Base-by-base conservation (phyloP, 2,113 vertebrate species). In the Oreochromis niloticus region DNA sequence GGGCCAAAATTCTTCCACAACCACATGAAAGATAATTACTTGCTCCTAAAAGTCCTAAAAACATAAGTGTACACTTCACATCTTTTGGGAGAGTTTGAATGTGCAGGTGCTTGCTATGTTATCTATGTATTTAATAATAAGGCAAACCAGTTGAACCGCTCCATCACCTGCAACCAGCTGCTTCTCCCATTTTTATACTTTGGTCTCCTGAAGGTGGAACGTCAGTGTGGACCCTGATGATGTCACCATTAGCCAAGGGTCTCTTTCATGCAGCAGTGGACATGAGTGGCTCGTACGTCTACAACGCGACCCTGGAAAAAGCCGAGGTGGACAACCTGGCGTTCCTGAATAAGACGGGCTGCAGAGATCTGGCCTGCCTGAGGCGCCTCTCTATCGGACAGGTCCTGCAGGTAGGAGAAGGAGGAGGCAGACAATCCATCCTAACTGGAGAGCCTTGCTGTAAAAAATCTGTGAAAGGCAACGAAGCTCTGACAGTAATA, bases 231-330 rank as follows among this genome's bases (percentile, higher is more conserved):
- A 93, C 95, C 9, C 30, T 97, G 94, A 97, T 97, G 96, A 93
- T 88, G 92, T 97, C 97, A 0, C 96, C 96, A 1, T 86, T 96
- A 80, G 96, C 96, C 4, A 96, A 94, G 87, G 96, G 93, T 73
- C 95, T 97, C 2, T 97, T 97, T 90, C 95, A 93, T 13, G 92
- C 94, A 1, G 97, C 96, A 1, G 97, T 97, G 66, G 96, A 96
- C 90, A 96, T 97, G 95, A 97, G 97, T 10, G 95, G 96, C 63
- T 96, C 96, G 0, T 96, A 92, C 59, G 48, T 94, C 13, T 93
- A 89, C 41, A 94, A 96, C 7, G 87, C 91, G 0, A 93, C 95
- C 0, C 88, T 97, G 91, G 73, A 93, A 19, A 86, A 91, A n/a
- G 96, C 96, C 0, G 97, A 97, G 92, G 41, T 48, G 9, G 92